Conservation (phyloP, 2,888 invertebrate species). For the Dolichopus griseipennis region DNA sequence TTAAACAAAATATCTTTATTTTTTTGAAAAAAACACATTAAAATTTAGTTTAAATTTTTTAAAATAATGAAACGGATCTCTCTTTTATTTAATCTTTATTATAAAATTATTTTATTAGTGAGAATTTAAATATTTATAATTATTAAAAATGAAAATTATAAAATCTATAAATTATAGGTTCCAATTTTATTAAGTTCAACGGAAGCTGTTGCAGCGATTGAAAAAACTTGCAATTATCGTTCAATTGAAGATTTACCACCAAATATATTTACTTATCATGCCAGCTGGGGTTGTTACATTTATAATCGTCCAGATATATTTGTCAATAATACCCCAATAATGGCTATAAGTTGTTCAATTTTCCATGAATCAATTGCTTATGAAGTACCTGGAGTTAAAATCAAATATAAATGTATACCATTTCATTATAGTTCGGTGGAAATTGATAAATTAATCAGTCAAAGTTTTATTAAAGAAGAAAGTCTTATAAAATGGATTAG, state of each 20-base stretch:
- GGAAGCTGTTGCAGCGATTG: neutral
- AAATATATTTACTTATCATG: conserved; percentile 22
- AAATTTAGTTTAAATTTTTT: too few relatives aligned
- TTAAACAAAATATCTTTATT: too few relatives aligned
- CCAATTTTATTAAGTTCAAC: conserved; percentile 5
- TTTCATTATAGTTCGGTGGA: conserved; percentile 20
- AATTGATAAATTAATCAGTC: conserved; percentile 17
- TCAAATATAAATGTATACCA: conserved; percentile 17
- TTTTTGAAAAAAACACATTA: too few relatives aligned
- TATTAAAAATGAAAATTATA: too few relatives aligned
- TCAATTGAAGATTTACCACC: conserved; percentile 17
- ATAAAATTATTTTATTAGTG: too few relatives aligned
- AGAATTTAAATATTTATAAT: too few relatives aligned
- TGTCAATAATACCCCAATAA: conserved; percentile 17
- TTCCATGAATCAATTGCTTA: conserved; percentile 7
- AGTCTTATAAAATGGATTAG: conserved; percentile 22
- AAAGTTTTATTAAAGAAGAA: conserved; percentile 21
- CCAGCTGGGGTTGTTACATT: conserved; percentile 26
- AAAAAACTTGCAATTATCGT: conserved; percentile 22
- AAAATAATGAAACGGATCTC: too few relatives aligned
- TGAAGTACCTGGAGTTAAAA: conserved; percentile 21
- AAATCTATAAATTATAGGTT: neutral
- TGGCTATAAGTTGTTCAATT: conserved; percentile 14
- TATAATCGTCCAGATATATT: conserved; percentile 25
- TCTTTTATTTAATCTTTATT: too few relatives aligned